Evolutionary conservation across 2,113 vertebrate species (phyloP).

Genomic region (Microtus pennsylvanicus): DNA sequence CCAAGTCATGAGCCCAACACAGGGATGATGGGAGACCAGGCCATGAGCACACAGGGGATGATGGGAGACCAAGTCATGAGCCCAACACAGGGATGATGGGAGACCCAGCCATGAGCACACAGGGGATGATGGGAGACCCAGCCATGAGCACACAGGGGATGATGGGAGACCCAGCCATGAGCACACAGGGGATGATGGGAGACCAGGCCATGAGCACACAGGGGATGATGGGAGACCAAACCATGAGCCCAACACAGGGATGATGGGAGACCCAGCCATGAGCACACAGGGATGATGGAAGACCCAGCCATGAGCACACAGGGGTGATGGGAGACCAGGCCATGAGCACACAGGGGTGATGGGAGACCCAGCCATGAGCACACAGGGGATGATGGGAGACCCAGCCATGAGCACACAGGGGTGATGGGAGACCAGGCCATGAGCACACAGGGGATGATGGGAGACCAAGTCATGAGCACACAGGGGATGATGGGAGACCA

Average conservation of each 20-base stretch:
- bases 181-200: neutral
- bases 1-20: neutral
- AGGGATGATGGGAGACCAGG: neutral
- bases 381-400: neutral
- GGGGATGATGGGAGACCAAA: neutral
- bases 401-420: neutral
- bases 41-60: neutral
- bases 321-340: neutral
- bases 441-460: neutral
- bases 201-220: neutral
- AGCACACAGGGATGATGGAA: neutral
- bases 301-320: neutral
- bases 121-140: neutral
- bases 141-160: neutral
- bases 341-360: neutral
- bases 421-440: neutral
- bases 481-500: neutral
- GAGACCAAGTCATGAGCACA: neutral
- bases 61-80: neutral
- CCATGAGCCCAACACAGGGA: neutral
- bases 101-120: neutral
- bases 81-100: neutral
- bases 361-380: neutral
- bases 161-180: neutral
- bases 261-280: neutral